phyloP scores from a whole-genome alignment of 2,888 invertebrate genomes.

The Limnephilus rhombicus region DNA sequence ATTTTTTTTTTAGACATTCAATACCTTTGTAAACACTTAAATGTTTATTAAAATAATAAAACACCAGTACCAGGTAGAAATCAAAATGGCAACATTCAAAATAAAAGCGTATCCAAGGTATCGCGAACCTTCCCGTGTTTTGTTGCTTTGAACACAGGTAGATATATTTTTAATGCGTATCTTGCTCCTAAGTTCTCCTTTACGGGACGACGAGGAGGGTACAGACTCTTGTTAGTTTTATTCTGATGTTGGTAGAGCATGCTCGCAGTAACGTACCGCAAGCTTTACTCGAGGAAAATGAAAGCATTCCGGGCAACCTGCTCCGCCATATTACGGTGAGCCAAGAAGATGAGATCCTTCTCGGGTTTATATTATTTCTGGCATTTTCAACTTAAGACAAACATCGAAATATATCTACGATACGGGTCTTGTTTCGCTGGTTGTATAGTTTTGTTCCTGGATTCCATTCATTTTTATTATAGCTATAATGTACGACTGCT shows the following conservation, averaged over 20 bases:
- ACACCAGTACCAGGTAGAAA: background rate
- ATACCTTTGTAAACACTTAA: background rate
- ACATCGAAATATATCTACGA: slow-evolving; percentile 14
- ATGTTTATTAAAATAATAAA: background rate
- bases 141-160: background rate
- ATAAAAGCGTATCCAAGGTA: background rate
- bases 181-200: background rate
- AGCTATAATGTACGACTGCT: background rate
- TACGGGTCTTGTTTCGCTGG: background rate
- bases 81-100: background rate
- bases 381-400: slow-evolving; percentile 32
- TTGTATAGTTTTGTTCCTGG: background rate
- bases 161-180: slow-evolving; percentile 24
- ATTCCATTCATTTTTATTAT: background rate
- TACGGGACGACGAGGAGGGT: background rate
- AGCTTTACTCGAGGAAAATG: slow-evolving; percentile 36
- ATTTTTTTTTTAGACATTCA: background rate
- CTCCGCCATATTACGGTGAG: slow-evolving; percentile 39
- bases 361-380: slow-evolving; percentile 33
- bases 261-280: background rate
- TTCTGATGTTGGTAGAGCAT: background rate
- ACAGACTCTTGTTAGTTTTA: background rate
- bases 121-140: background rate
- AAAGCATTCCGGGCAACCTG: slow-evolving; percentile 39
- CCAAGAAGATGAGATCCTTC: slow-evolving; percentile 26